Percentiles rank a stretch among this genome's conserved stretches.
phyloP scores from a whole-genome alignment of 1,140 invertebrate species.

The Drosophila baimaii region DNA sequence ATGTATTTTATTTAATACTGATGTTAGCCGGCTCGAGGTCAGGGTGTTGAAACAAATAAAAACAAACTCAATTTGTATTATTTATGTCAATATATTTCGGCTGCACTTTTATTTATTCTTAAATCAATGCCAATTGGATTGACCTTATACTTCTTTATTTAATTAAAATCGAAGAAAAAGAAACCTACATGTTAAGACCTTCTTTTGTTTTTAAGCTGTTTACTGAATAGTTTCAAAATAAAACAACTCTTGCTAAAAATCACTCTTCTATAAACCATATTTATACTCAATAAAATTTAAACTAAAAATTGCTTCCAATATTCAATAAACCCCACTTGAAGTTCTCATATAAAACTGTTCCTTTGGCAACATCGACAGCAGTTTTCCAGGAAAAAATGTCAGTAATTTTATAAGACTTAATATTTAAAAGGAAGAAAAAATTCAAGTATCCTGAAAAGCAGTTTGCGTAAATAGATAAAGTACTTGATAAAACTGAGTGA shows the following conservation, averaged over 20 bases:
- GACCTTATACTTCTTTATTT: no score
- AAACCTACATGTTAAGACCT: rapidly evolving
- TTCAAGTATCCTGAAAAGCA: neutral
- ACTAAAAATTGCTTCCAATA: no score
- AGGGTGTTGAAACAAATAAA: no score
- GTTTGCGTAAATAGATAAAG: neutral
- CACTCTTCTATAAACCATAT: no score
- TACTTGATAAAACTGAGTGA: neutral
- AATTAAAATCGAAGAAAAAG: neutral
- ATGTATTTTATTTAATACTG: no score
- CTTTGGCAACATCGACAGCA: neutral
- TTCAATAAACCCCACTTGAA: neutral
- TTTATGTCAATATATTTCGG: no score
- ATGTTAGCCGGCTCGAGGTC: no score
- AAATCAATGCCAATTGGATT: no score
- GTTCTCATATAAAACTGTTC: neutral
- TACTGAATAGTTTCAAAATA: neutral
- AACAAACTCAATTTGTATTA: no score
- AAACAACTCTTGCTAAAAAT: neutral
- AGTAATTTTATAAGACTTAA: neutral
- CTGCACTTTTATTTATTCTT: no score
- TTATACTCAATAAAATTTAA: no score
- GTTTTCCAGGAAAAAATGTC: neutral
- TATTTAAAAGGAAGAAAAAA: neutral
- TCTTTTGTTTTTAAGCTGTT: neutral